phyloP scores from a whole-genome alignment of 2,113 vertebrate species.

The Pelvicachromis taeniatus region DNA sequence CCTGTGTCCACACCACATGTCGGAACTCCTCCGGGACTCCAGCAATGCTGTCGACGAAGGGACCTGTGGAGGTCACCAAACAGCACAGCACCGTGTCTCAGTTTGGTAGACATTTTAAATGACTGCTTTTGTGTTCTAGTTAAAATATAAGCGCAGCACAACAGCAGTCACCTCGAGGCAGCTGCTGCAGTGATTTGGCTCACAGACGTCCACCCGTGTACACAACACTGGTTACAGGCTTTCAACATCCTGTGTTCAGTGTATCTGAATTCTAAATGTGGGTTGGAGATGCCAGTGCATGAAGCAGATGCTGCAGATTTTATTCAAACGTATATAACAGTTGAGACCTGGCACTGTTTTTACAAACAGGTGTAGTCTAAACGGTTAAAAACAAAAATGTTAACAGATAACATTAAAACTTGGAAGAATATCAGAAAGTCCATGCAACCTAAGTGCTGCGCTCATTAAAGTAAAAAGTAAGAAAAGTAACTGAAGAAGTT shows the following conservation, averaged over 20 bases:
- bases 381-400: neutral
- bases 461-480: neutral
- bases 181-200: neutral
- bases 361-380: neutral
- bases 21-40: slow-evolving; percentile 81
- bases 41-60: slow-evolving; percentile 65
- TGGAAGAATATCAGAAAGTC: neutral
- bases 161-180: neutral
- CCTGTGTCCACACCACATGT: slow-evolving; percentile 89
- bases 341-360: neutral
- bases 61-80: slow-evolving; percentile 46
- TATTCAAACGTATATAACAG: neutral
- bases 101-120: neutral
- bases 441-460: neutral
- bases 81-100: fast-evolving
- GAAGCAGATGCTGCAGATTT: neutral
- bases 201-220: neutral
- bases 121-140: neutral
- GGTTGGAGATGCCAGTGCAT: neutral
- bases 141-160: neutral
- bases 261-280: neutral
- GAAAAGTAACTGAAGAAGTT: too few relatives aligned
- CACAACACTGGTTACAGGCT: neutral
- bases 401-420: neutral
- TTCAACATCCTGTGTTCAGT: neutral